Base-by-base conservation (phyloP, 2,797 vertebrate genomes). In the Phrynocephalus guinanensis region DNA sequence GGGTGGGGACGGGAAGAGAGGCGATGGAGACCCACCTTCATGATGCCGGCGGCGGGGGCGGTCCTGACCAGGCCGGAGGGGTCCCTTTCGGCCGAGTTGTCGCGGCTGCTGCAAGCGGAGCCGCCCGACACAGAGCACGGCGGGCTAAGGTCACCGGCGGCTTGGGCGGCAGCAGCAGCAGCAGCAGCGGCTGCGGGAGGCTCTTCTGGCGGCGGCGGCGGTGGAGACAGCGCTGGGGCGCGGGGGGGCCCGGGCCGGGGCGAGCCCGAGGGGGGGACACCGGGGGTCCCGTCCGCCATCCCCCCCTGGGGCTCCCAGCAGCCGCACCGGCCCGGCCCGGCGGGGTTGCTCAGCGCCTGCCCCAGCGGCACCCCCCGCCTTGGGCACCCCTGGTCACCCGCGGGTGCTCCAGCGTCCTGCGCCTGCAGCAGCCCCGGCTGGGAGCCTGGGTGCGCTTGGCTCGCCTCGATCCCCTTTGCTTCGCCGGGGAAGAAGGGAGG, bases 101-200 rank as follows among this genome's bases (percentile, higher is more conserved):
- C 94, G 33, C 95, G 93, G 94, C 95, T 95, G 93, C 93, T 95
- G 90, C 93, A 92, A 73, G 94, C 94, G 20, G 94, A 94, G 88
- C 90, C 92, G 71, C 92, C 89, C 76, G 93, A 92, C 80, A 87
- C 33, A 18, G 82, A 84, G 77, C 87, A 77, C 56, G 18, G 87
- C 33, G 87, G 82, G 18, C 76, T 88, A 15, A 13, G 68, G 76
- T 73, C 76, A 5, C 73, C 52, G 15, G 15, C 13, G 50, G 60
- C 63, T 68, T 56, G 63, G 38, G 79, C 13, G 26, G n/a, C 24
- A 6, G 79, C 22, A 20, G 84, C 7, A n/a, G 63, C 68, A 38
- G n/a, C 24, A 6, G 79, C 22, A 20, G 84, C 7, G 48, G 63
- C 68, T 24, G 63, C 76, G 3, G 44, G 44, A 8, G 52, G 38